Evolutionary conservation across 2,888 invertebrate species (phyloP).

Genomic region (Lycophotia porphyrea): DNA sequence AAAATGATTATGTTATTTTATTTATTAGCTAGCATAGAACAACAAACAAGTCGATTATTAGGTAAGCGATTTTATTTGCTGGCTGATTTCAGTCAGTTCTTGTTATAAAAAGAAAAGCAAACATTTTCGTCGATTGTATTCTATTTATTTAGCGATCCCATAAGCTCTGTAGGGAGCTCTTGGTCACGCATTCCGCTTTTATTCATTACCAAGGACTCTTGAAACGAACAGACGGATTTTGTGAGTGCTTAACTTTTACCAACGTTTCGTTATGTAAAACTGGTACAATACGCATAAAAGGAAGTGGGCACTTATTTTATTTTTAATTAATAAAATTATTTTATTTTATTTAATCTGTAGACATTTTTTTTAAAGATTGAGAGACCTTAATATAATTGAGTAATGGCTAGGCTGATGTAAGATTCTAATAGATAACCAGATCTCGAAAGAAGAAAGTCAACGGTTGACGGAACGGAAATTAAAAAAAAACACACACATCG

Average conservation of each 20-base stretch:
- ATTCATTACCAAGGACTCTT: slow-evolving; percentile 37
- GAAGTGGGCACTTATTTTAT: not conserved
- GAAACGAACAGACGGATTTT: slow-evolving; percentile 22
- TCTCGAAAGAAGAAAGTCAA: not conserved
- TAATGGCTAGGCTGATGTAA: not conserved
- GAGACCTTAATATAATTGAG: not conserved
- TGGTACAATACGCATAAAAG: not conserved
- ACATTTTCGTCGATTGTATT: slow-evolving; percentile 36
- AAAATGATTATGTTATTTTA: slow-evolving; percentile 29
- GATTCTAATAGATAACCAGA: not conserved
- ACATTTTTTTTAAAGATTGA: not conserved
- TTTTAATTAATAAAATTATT: not conserved
- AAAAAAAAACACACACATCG: not conserved
- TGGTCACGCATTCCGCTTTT: slow-evolving; percentile 48
- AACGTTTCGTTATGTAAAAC: not conserved
- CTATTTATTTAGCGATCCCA: slow-evolving; percentile 44
- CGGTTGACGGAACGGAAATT: not conserved
- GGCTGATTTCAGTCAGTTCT: slow-evolving; percentile 23
- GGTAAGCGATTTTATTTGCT: slow-evolving; percentile 51
- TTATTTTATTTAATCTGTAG: too few species aligned
- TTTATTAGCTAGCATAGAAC: slow-evolving; percentile 22
- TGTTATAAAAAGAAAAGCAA: slow-evolving; percentile 36
- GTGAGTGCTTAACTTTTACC: slow-evolving; percentile 10
- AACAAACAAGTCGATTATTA: slow-evolving; percentile 40
- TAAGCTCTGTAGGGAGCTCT: slow-evolving; percentile 39